Conservation (phyloP, 2,797 vertebrate genomes). For the Silurus aristotelis region DNA sequence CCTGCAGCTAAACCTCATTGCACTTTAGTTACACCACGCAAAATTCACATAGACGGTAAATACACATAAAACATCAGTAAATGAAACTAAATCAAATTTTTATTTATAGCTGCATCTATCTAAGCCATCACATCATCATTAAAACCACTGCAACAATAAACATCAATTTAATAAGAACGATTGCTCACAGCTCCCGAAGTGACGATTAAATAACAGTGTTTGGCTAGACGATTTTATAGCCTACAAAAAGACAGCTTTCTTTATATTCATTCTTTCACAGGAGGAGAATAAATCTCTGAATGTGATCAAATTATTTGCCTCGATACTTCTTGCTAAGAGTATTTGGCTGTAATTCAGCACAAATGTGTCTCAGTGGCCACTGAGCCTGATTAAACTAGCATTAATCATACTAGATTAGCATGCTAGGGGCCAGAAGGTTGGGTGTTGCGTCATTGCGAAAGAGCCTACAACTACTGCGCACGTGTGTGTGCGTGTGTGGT, state of each 20-base stretch:
- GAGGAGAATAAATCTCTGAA: background rate
- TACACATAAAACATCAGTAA: background rate
- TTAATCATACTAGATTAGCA: conserved; percentile 69
- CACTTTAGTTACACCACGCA: too few species aligned
- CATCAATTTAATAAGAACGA: conserved; percentile 66
- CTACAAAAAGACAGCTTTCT: conserved; percentile 18
- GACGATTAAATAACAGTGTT: conserved; percentile 70
- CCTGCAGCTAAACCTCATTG: background rate
- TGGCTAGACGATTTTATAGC: conserved; percentile 34
- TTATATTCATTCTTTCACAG: background rate
- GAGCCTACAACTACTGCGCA: conserved; percentile 1
- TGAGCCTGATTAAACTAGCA: conserved; percentile 65
- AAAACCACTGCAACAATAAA: conserved; percentile 50
- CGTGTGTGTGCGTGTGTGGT: background rate
- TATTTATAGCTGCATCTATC: background rate
- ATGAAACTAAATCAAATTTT: background rate
- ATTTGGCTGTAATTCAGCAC: conserved; percentile 38
- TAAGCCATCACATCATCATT: conserved; percentile 16
- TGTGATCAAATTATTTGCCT: too few species aligned
- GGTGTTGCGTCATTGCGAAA: conserved; percentile 47
- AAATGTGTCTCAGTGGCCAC: conserved; percentile 40
- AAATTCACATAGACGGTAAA: background rate
- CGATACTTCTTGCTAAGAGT: too few species aligned
- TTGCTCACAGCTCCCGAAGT: conserved; percentile 64
- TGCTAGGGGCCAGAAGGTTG: conserved; percentile 60